phyloP scores from a whole-genome alignment of 2,113 vertebrate genomes.

The Cavia aperea region DNA sequence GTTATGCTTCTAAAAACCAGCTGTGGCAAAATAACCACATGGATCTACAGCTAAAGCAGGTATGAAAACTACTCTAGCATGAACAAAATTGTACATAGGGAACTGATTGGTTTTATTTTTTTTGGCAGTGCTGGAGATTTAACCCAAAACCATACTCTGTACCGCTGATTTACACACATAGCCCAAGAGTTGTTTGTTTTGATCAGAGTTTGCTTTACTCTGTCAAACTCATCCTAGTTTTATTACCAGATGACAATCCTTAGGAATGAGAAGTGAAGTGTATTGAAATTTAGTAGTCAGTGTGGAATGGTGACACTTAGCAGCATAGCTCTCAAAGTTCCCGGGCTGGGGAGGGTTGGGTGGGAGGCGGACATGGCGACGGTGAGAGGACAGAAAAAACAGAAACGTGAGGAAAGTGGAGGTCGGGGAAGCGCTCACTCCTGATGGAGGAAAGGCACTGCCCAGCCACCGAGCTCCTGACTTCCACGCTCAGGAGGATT shows the following conservation, averaged over 20 bases:
- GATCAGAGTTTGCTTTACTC: constrained; percentile 27
- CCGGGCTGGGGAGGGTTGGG: too few species aligned
- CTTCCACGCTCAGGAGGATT: too few species aligned
- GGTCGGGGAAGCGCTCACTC: too few species aligned
- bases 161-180: not conserved
- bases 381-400: too few species aligned
- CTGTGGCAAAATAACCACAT: not conserved
- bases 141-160: not conserved
- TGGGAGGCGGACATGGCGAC: too few species aligned
- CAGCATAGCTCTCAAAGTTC: too few species aligned
- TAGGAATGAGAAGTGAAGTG: constrained; percentile 2
- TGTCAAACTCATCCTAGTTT: constrained; percentile 10
- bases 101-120: constrained; percentile 10
- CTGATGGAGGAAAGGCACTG: too few species aligned
- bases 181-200: not conserved
- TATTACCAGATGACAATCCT: not conserved
- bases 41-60: constrained; percentile 3
- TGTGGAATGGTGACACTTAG: not conserved
- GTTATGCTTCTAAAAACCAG: constrained; percentile 34
- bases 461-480: too few species aligned
- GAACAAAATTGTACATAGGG: not conserved
- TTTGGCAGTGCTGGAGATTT: not conserved
- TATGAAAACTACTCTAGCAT: not conserved
- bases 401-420: too few species aligned
- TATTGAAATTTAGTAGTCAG: constrained; percentile 6